A percentile compares a stretch with the other conserved stretches of the same genome.
phyloP scores from a whole-genome alignment of 1,140 invertebrate species.

The Paraescarpia echinospica region DNA sequence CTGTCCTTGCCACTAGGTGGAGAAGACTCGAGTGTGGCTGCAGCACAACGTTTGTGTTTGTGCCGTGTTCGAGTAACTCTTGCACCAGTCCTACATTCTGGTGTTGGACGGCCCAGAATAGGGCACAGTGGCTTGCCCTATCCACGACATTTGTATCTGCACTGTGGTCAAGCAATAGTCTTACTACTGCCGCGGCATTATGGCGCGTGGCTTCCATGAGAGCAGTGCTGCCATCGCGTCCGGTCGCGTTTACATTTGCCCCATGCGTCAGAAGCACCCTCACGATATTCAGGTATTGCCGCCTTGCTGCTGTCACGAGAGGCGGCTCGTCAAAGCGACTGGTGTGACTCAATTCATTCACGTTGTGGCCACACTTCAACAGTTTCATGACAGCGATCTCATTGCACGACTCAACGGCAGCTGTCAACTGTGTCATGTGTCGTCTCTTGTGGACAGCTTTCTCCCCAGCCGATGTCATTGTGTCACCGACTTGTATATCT shows the following conservation, averaged over 20 bases:
- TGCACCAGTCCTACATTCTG: not conserved
- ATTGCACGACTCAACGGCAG: not conserved
- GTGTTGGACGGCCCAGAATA: not conserved
- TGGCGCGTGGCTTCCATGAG: not conserved
- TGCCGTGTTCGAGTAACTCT: not conserved
- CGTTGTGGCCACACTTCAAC: not conserved
- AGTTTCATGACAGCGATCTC: not conserved
- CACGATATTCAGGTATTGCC: not conserved
- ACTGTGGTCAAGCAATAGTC: not conserved
- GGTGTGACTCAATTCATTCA: not conserved
- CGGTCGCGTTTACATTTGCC: not conserved
- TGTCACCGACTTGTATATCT: not conserved
- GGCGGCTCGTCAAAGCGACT: not conserved
- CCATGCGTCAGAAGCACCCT: conserved; percentile 3
- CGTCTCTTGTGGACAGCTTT: not conserved
- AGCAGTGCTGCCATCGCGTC: not conserved
- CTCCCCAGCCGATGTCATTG: not conserved
- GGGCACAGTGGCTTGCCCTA: not conserved
- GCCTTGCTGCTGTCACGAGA: not conserved
- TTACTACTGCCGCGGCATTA: not conserved
- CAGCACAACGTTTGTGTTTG: not conserved
- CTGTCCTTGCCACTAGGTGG: not conserved
- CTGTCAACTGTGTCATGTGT: not conserved
- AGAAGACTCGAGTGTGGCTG: not conserved
- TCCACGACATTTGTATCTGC: not conserved